Evolutionary conservation across 2,797 vertebrate genomes (phyloP), one percentile per base, ranked within the genome.

Genomic region (Acipenser ruthenus): DNA sequence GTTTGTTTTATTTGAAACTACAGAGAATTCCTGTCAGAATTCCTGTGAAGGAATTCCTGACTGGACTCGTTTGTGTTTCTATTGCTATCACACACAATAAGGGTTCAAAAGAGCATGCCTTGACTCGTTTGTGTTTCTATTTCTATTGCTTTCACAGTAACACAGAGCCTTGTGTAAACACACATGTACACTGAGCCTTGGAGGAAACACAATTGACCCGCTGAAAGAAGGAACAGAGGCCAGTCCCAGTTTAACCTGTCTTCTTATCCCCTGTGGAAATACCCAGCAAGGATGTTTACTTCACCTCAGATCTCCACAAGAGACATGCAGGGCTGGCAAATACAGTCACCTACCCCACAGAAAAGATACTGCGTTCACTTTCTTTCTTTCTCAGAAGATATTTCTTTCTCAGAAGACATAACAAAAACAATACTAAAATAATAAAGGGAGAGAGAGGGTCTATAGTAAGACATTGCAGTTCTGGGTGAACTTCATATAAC

Each of bases 211-310:
- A 12, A 13, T 7, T 55, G 7, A 13, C 50, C 37, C 60, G 55
- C 61, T 65, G 64, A 65, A 49, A n/a, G 51, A 47, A 47, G 4
- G 50, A 65, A 52, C 37, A 60, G 49, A 64, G 55, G 48, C 37
- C 55, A n/a, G 6, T 50, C 62, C 49, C 15, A 49, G n/a, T n/a
- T 49, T 60, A 4, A 23, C 12, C 9, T 18, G 15, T 49, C 50
- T 48, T 13, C 2, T 47, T 10, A 6, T 10, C 59, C 58, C 55
- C 56, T 55, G 15, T n/a, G n/a, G 50, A 13, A 10, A 13, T 10
- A n/a, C n/a, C n/a, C 47, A 49, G 48, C 37, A 23, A 10, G 50
- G 37, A 18, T 18, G 37, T 50, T 23, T 13, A 11, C 23, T 18
- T 37, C 15, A 52, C 48, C 51, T 65, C 12, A 8, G n/a, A 4